phyloP scores from a whole-genome alignment of 2,797 vertebrate genomes.

The Parauchenoglanis ngamensis region DNA sequence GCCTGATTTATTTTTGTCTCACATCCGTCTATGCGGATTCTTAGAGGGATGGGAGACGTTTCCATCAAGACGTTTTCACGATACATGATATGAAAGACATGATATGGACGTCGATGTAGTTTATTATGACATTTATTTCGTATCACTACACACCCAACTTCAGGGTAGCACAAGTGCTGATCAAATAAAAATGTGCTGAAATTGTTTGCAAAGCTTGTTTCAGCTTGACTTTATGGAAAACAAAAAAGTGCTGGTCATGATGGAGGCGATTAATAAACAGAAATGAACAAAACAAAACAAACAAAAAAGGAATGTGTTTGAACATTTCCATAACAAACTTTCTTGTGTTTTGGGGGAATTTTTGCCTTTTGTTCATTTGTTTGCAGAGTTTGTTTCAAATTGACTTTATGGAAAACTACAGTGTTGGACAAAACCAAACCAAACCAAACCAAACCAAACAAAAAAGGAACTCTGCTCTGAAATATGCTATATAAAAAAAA shows the following conservation, averaged over 20 bases:
- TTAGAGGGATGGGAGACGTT: not conserved
- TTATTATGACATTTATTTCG: not conserved
- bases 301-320: not conserved
- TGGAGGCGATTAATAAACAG: not conserved
- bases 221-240: not conserved
- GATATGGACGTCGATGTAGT: not conserved
- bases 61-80: conserved; percentile 1
- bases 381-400: not conserved
- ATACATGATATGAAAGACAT: not conserved
- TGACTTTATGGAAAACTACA: not conserved
- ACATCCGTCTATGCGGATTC: not conserved
- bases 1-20: conserved; percentile 18
- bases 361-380: not conserved
- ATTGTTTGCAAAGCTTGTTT: not conserved
- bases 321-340: not conserved
- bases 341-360: not conserved
- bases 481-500: not conserved
- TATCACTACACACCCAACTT: not conserved
- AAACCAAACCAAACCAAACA: not conserved
- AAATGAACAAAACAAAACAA: not conserved
- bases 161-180: not conserved
- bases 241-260: not conserved
- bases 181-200: not conserved
- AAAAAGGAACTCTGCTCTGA: not conserved
- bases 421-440: not conserved